phyloP scores from a whole-genome alignment of 2,888 invertebrate genomes.

The Lepas anatifera region DNA sequence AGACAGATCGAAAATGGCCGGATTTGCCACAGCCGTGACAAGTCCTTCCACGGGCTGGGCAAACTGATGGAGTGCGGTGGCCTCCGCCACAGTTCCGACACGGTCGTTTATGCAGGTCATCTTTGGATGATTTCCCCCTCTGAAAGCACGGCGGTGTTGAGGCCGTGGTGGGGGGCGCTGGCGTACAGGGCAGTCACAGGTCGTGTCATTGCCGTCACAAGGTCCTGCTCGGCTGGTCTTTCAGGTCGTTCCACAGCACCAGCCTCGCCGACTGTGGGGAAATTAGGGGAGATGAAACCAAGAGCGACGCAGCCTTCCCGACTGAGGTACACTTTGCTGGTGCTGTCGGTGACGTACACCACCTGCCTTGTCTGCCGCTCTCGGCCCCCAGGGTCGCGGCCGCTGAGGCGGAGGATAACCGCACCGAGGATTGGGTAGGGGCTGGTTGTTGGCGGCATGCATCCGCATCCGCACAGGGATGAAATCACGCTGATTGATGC shows the following conservation, averaged over 20 bases:
- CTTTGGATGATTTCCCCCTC: no score
- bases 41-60: no score
- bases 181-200: no score
- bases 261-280: not conserved
- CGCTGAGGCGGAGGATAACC: not conserved
- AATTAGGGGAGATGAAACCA: not conserved
- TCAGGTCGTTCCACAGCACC: not conserved
- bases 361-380: not conserved
- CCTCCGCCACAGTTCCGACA: no score
- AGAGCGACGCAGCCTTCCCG: not conserved
- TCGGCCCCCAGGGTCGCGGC: not conserved
- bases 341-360: not conserved
- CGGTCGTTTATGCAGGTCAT: no score
- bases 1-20: no score
- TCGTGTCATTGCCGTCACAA: no score
- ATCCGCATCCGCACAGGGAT: conserved; percentile 1
- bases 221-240: no score
- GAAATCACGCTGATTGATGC: not conserved
- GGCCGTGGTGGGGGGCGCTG: no score
- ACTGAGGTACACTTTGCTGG: not conserved
- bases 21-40: no score
- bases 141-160: no score
- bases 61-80: no score
- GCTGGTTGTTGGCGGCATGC: not conserved
- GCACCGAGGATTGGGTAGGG: not conserved